Base-by-base conservation (phyloP, 2,113 vertebrate genomes). In the Pluvianellus socialis region DNA sequence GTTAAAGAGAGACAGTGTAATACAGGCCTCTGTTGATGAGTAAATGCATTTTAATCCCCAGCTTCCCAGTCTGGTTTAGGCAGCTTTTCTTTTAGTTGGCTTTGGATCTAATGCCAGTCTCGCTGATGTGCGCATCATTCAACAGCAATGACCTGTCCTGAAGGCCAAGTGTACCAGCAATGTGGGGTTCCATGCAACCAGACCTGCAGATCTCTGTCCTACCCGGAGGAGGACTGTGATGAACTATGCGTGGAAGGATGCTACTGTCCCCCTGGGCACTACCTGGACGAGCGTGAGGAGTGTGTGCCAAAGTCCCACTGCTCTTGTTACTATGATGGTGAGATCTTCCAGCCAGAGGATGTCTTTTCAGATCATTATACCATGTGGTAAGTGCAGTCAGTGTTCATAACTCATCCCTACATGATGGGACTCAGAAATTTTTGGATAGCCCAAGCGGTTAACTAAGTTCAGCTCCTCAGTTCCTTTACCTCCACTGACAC, bases 261-360 rank as follows among this genome's bases (percentile, higher is more conserved):
- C 86, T 99, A 98, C 95, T 99, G 99, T 59, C 99, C 99, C 0
- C 72, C 73, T 0, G 99, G 99, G 26, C 98, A 98, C 16, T 99
- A 98, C 97, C 97, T 98, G 45, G 99, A 98, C 0, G 98, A 99
- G 67, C 95, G 55, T 0, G 99, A 99, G n/a, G 95, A 98, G 53
- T 99, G 99, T 0, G 98, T 99, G 62, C 98, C 98, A 2, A 98
- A 98, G 71, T 97, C 99, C 45, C 98, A 97, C 72, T 99, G 99
- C 88, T 98, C 98, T 59, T 99, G 99, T 89, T 98, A 99, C 92
- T 98, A 99, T 2, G 99, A 99, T 0, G 99, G 99, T 5, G 99
- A 99, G 88, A 98, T 99, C 92, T 99, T 99, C 97, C 98, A 99
- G 97, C 99, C 99, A 1, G 98, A 98, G 22, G 99, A 99, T 11